Evolutionary conservation across 2,113 vertebrate genomes (phyloP).

Genomic region (Aldabrachelys gigantea): DNA sequence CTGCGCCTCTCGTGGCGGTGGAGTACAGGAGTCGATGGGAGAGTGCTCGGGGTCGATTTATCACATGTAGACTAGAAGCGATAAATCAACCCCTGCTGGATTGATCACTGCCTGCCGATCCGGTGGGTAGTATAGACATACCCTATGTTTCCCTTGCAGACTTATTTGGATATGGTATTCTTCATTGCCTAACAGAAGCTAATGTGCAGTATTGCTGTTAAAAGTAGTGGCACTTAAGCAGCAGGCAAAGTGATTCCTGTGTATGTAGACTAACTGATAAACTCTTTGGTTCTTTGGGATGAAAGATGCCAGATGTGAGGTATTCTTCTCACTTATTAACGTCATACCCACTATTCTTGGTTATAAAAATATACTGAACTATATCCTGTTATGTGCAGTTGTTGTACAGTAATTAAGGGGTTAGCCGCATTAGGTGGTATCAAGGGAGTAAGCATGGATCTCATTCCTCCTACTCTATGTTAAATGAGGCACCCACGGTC

Average conservation of each 20-base stretch:
- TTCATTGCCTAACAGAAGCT: not conserved
- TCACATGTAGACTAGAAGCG: no score
- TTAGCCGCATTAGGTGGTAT: not conserved
- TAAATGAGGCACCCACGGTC: not conserved
- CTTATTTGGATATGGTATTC: not conserved
- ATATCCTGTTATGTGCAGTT: constrained; percentile 11
- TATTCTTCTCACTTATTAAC: not conserved
- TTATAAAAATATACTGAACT: not conserved
- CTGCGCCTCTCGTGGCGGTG: no score
- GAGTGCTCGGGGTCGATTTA: no score
- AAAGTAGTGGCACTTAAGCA: not conserved
- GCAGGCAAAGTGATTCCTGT: not conserved
- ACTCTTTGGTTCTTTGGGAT: not conserved
- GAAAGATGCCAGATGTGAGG: constrained; percentile 20
- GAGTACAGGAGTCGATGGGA: no score
- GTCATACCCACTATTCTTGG: not conserved
- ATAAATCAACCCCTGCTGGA: no score
- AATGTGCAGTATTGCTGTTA: not conserved
- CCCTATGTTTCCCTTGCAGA: not conserved
- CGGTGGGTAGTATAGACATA: no score
- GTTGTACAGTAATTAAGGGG: not conserved
- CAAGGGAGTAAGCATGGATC: not conserved
- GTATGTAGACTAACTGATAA: not conserved
- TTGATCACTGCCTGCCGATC: no score
- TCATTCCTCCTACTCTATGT: not conserved